A percentile compares a stretch with the other conserved stretches of the same genome.
These are phyloP conservation scores for Serrognathus titanus DNA, from an alignment of 2,888 invertebrate species.

Conservation along the genomic window DNA sequence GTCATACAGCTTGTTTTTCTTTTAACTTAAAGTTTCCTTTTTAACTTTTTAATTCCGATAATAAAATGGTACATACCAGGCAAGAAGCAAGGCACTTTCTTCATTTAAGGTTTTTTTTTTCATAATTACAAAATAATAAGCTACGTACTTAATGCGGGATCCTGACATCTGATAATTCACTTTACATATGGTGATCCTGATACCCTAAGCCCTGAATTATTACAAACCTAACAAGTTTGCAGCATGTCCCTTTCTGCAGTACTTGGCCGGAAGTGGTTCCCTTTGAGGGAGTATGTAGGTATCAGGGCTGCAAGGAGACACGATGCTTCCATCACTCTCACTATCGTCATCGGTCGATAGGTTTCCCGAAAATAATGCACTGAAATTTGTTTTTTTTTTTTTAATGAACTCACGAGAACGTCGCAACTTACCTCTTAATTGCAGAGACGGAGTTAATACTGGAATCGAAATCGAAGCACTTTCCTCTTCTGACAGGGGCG, in stretches of 20 bases:
- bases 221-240: slow-evolving; percentile 49
- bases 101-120: slow-evolving; percentile 18
- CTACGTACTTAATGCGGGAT: slow-evolving; percentile 26
- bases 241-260: slow-evolving; percentile 43
- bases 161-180: slow-evolving; percentile 18
- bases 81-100: slow-evolving; percentile 28
- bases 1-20: too few relatives aligned
- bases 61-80: not conserved
- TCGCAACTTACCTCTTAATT: slow-evolving; percentile 65
- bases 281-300: slow-evolving; percentile 35
- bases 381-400: slow-evolving; percentile 45
- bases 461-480: slow-evolving; percentile 81
- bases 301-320: slow-evolving; percentile 50
- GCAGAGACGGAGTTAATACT: slow-evolving; percentile 74
- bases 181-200: slow-evolving; percentile 21
- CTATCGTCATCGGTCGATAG: slow-evolving; percentile 48
- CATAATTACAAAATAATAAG: slow-evolving; percentile 20
- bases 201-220: slow-evolving; percentile 28
- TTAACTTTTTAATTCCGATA: too few relatives aligned
- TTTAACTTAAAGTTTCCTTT: too few relatives aligned
- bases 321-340: slow-evolving; percentile 51
- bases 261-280: slow-evolving; percentile 37
- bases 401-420: not conserved
- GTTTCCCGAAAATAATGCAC: slow-evolving; percentile 63
- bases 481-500: slow-evolving; percentile 74